Conservation (phyloP, 2,888 invertebrate species). For the Aphodius granarius region DNA sequence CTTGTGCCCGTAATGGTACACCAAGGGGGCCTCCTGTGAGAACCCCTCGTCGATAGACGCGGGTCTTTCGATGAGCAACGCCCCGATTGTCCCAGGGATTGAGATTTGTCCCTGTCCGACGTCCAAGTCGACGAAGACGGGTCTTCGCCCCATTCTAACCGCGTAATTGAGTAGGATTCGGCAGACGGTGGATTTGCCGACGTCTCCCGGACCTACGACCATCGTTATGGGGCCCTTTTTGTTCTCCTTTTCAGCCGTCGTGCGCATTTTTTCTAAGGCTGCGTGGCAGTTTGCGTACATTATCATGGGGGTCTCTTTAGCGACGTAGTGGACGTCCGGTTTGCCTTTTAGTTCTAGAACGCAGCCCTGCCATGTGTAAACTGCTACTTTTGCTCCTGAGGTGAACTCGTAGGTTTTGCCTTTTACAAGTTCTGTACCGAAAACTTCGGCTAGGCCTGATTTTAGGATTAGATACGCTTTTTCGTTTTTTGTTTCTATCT, state of each 20-base stretch:
- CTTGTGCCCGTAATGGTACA: constrained; percentile 92
- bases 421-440: constrained; percentile 94
- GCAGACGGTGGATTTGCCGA: constrained; percentile 89
- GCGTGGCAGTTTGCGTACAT: constrained; percentile 96
- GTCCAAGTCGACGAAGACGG: constrained; percentile 93
- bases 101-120: constrained; percentile 93
- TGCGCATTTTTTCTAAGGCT: constrained; percentile 87
- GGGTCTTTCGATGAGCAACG: constrained; percentile 87
- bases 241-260: constrained; percentile 74
- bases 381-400: constrained; percentile 90
- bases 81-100: constrained; percentile 90
- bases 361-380: constrained; percentile 96
- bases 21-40: constrained; percentile 88
- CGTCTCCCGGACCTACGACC: constrained; percentile 93
- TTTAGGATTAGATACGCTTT: constrained; percentile 83
- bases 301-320: constrained; percentile 96
- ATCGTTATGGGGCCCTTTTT: constrained; percentile 82
- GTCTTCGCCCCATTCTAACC: constrained; percentile 83
- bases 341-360: constrained; percentile 81
- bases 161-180: constrained; percentile 92
- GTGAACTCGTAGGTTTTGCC: constrained; percentile 89
- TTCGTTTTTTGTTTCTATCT: constrained; percentile 86
- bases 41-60: constrained; percentile 94
- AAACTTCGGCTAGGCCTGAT: constrained; percentile 91
- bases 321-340: constrained; percentile 91